These are phyloP conservation scores for Adelosebastes latens DNA, from an alignment of 2,797 vertebrate species.

Conservation along the genomic window DNA sequence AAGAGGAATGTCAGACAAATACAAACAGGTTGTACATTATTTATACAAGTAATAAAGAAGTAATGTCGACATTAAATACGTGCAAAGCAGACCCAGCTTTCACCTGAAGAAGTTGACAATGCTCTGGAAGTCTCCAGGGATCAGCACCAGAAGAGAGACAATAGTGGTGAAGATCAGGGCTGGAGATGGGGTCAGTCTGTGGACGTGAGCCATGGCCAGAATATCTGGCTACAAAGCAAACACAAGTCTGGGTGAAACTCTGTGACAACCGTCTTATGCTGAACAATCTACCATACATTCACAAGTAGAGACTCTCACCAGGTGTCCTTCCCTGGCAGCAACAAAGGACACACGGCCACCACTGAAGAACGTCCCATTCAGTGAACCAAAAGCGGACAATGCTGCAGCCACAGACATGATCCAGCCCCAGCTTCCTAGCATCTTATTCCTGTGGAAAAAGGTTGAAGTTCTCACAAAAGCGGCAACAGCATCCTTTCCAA, in stretches of 20 bases:
- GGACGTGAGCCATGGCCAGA: conserved; percentile 89
- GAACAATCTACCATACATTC: not conserved
- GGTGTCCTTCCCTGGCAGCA: conserved; percentile 90
- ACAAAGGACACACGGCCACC: conserved; percentile 88
- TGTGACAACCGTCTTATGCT: not conserved
- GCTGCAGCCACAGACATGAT: conserved; percentile 88
- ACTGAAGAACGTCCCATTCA: conserved; percentile 88
- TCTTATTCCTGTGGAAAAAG: conserved; percentile 83
- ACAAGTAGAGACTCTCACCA: conserved; percentile 81
- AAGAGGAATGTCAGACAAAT: conserved; percentile 18
- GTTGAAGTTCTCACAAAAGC: not conserved
- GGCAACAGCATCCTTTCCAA: not conserved
- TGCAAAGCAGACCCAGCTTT: not conserved
- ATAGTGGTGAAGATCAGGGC: conserved; percentile 88
- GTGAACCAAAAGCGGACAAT: conserved; percentile 89
- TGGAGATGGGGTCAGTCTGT: conserved; percentile 86
- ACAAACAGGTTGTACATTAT: not conserved
- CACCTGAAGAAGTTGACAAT: conserved; percentile 92
- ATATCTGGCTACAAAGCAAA: conserved; percentile 84
- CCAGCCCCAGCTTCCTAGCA: conserved; percentile 91
- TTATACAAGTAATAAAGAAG: not conserved
- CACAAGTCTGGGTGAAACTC: not conserved
- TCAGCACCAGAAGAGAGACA: conserved; percentile 87
- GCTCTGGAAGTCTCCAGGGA: conserved; percentile 87
- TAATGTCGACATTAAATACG: not conserved